phyloP scores from a whole-genome alignment of 2,113 vertebrate species.

The Ovis aries region ARS-UI_Ramb_v3.0 NC_056056.1:168856001-168856500 shows the following conservation, averaged over 20 bases:
- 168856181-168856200: not conserved
- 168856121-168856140: conserved; percentile 35
- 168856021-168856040: conserved; percentile 24
- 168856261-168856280: not conserved
- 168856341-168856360: not conserved
- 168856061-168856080: not conserved
- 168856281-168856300: not conserved
- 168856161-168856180: not conserved
- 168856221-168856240: not conserved
- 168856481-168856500: not conserved
- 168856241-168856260: not conserved
- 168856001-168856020: not conserved
- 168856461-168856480: not conserved
- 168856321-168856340: not conserved
- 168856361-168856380: not conserved
- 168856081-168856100: not conserved
- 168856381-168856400: not conserved
- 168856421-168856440: not conserved
- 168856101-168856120: conserved; percentile 4
- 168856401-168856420: not conserved
- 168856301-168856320: not conserved
- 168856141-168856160: conserved; percentile 18
- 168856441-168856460: not conserved
- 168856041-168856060: not conserved
- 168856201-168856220: not conserved